phyloP scores from a whole-genome alignment of 2,113 vertebrate species.

The Panthera tigris region DNA sequence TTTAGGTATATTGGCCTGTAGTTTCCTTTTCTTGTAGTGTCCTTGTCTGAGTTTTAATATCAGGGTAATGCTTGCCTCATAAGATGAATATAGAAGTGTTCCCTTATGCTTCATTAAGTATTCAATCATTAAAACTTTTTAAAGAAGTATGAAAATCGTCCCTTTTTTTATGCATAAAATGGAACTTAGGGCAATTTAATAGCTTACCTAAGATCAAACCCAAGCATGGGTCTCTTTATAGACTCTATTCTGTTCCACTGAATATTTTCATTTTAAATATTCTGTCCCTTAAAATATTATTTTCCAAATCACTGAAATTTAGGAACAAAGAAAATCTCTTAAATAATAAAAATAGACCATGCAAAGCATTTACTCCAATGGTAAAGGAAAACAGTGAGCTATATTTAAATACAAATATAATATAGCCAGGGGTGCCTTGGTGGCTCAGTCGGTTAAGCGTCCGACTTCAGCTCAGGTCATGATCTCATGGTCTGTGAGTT shows the following conservation, averaged over 20 bases:
- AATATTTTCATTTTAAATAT: conserved; percentile 24
- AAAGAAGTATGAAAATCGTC: background rate
- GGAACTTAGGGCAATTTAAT: background rate
- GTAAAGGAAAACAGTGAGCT: background rate
- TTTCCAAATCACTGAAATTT: background rate
- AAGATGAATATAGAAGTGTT: background rate
- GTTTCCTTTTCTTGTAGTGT: background rate
- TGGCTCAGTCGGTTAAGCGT: too few relatives aligned
- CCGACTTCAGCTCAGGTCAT: too few relatives aligned
- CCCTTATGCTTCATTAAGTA: background rate
- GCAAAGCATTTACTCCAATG: background rate
- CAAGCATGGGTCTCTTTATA: background rate
- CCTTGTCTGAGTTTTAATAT: background rate
- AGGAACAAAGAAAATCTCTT: background rate
- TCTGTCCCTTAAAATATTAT: background rate
- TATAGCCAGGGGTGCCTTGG: background rate
- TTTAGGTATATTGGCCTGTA: background rate
- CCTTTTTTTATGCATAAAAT: background rate
- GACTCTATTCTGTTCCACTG: background rate
- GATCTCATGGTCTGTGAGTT: too few relatives aligned
- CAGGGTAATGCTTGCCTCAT: background rate
- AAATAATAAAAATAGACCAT: conserved; percentile 1
- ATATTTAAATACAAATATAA: background rate
- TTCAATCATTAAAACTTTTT: background rate
- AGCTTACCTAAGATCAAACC: background rate